These are phyloP conservation scores for Poeciliopsis occidentalis DNA, from an alignment of 2,113 vertebrate species.

Conservation along the genomic window DNA sequence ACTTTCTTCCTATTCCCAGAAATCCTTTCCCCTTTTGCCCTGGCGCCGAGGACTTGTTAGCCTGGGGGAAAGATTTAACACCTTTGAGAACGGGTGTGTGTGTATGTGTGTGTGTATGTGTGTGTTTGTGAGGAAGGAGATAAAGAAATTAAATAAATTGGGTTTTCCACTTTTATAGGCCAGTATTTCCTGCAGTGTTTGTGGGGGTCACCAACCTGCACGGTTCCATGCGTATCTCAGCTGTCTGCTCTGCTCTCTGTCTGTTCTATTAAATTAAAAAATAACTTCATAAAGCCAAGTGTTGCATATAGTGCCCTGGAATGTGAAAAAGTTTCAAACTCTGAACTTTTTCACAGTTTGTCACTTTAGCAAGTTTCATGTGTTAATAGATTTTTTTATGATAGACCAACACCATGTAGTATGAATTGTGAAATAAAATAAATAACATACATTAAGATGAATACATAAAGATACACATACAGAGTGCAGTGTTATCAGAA, in stretches of 20 bases:
- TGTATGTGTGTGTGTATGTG: slow-evolving; percentile 2
- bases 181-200: slow-evolving; percentile 4
- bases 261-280: not conserved
- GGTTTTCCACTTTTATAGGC: slow-evolving; percentile 11
- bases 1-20: slow-evolving; percentile 2
- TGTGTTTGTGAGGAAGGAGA: slow-evolving; percentile 17
- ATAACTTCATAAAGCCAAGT: slow-evolving; percentile 9
- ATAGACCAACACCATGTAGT: not conserved
- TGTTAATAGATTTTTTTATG: not conserved
- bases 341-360: not conserved
- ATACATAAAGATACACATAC: not conserved
- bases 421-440: not conserved
- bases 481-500: not conserved
- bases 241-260: not conserved
- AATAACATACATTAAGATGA: not conserved
- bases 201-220: slow-evolving; percentile 8
- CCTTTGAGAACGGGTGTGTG: slow-evolving; percentile 5
- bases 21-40: slow-evolving; percentile 49
- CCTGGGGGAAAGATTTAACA: slow-evolving; percentile 48
- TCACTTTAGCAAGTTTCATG: not conserved
- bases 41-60: slow-evolving; percentile 34
- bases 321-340: not conserved
- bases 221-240: slow-evolving; percentile 3
- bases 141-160: slow-evolving; percentile 50
- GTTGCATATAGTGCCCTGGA: slow-evolving; percentile 2